Conservation (phyloP, 1,140 invertebrate genomes). For the Trichonephila clavata region DNA sequence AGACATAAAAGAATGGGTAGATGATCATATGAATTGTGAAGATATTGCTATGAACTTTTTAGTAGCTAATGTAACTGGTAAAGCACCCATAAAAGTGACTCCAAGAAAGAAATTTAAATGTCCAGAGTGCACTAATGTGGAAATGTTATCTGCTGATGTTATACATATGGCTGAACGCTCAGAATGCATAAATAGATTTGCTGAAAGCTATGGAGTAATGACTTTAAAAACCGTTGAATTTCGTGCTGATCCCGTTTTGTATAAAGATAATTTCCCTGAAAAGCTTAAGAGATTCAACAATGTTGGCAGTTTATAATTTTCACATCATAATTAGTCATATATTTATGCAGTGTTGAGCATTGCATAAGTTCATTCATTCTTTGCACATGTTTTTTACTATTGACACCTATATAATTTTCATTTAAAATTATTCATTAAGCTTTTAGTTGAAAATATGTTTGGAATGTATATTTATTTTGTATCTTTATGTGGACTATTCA, state of each 20-base stretch:
- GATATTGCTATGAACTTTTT: slow-evolving; percentile 98
- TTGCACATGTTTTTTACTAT: background rate
- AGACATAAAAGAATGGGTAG: slow-evolving; percentile 91
- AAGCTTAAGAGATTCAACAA: slow-evolving; percentile 94
- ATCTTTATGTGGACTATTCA: no score
- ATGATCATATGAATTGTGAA: slow-evolving; percentile 96
- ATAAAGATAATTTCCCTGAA: slow-evolving; percentile 92
- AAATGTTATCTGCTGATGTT: slow-evolving; percentile 95
- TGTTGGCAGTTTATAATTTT: slow-evolving; percentile 90
- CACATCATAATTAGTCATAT: background rate
- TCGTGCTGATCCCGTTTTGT: slow-evolving; percentile 95
- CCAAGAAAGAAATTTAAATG: slow-evolving; percentile 99
- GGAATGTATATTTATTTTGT: no score
- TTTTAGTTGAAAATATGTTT: no score
- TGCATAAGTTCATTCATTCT: background rate
- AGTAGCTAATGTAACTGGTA: slow-evolving; percentile 93
- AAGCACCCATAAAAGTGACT: slow-evolving; percentile 97
- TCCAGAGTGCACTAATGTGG: slow-evolving; percentile 95
- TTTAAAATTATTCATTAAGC: no score
- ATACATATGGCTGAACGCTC: slow-evolving; percentile 96
- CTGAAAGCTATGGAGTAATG: slow-evolving; percentile 91
- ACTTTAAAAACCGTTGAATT: slow-evolving; percentile 94
- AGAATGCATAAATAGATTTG: slow-evolving; percentile 94
- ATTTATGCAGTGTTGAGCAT: background rate
- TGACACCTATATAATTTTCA: no score